phyloP scores from a whole-genome alignment of 2,888 invertebrate genomes.

The Pachycephus smyrnensis region DNA sequence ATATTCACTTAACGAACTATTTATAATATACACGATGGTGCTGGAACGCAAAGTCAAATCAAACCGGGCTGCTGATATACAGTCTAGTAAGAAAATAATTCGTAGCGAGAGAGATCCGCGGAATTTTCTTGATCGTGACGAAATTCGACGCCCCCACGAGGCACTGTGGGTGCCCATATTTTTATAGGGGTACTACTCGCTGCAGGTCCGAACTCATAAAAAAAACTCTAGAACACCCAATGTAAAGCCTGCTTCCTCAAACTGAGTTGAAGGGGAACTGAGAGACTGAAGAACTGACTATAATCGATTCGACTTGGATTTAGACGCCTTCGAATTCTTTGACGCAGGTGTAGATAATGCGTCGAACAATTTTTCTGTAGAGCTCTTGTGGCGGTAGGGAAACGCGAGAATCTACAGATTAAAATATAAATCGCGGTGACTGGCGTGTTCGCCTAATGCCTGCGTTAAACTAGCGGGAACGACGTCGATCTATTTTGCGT shows the following conservation, averaged over 20 bases:
- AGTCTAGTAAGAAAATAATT: conserved; percentile 7
- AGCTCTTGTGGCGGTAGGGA: conserved; percentile 27
- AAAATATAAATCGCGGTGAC: conserved; percentile 45
- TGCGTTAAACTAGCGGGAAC: neutral
- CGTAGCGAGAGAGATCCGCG: neutral
- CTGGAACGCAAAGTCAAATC: neutral
- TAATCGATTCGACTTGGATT: neutral
- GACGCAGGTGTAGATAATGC: conserved; percentile 35
- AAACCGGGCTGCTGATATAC: neutral
- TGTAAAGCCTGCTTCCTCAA: neutral
- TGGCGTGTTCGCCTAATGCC: neutral
- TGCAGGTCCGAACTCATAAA: neutral
- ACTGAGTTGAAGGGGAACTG: neutral
- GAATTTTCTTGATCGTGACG: neutral
- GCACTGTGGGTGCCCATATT: neutral
- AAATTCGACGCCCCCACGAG: neutral
- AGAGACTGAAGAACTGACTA: neutral
- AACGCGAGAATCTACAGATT: conserved; percentile 37
- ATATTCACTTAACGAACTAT: conserved; percentile 33
- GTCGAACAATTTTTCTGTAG: conserved; percentile 30
- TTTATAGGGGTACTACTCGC: neutral
- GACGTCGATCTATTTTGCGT: neutral
- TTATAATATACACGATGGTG: conserved; percentile 14
- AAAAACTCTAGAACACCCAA: neutral
- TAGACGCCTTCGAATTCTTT: conserved; percentile 5